Conservation (phyloP, 2,113 vertebrate genomes). For the Sterna hirundo region DNA sequence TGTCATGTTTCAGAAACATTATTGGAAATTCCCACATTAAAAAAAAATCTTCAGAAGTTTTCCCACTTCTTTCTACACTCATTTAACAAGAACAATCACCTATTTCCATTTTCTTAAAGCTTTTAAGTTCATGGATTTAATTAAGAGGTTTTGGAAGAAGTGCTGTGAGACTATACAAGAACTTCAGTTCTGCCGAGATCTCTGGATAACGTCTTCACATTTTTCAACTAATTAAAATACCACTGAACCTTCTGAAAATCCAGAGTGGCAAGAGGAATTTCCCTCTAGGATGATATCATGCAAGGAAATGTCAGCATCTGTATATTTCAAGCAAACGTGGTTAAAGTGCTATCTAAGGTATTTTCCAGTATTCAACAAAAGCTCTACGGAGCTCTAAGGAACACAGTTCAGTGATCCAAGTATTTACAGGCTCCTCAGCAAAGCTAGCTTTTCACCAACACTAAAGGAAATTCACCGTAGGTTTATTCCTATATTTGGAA, state of each 20-base stretch:
- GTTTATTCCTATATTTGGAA: background rate
- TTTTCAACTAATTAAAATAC: background rate
- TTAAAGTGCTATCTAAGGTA: background rate
- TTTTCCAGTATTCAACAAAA: background rate
- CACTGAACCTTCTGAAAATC: background rate
- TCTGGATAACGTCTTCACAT: background rate
- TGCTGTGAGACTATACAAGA: background rate
- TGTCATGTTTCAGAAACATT: background rate
- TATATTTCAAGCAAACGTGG: background rate
- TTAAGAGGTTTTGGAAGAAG: background rate
- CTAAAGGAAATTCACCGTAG: background rate
- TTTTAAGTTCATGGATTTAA: background rate
- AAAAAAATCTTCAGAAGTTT: background rate
- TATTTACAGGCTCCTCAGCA: background rate
- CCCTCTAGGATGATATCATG: background rate
- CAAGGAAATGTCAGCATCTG: background rate
- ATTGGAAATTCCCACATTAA: background rate
- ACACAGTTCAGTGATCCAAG: background rate
- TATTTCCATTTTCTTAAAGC: background rate
- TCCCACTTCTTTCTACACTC: background rate
- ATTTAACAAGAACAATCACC: background rate
- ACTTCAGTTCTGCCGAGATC: background rate
- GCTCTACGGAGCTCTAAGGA: background rate
- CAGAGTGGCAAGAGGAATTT: background rate
- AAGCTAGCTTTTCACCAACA: background rate